These are phyloP conservation scores for Leucopsar rothschildi DNA, from an alignment of 2,113 vertebrate species.

Conservation along the genomic window DNA sequence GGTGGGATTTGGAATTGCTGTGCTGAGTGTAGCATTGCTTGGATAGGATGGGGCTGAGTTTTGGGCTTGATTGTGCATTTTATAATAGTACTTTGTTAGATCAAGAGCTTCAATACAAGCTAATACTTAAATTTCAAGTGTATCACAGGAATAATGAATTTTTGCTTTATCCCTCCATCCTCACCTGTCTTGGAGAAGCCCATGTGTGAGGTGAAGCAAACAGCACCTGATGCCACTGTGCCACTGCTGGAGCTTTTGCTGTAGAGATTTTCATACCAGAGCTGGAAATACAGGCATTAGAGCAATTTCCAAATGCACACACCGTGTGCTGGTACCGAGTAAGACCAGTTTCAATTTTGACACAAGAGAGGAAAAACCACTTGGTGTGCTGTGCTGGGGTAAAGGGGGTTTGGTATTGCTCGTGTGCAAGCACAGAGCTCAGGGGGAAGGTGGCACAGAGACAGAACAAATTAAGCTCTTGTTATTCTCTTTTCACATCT, in stretches of 20 bases:
- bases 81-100: background rate
- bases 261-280: background rate
- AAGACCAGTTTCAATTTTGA: background rate
- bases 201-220: background rate
- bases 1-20: background rate
- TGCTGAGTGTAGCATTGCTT: background rate
- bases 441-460: background rate
- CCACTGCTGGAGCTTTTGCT: background rate
- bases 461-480: background rate
- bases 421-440: fast-evolving
- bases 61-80: background rate
- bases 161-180: background rate
- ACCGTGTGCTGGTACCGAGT: background rate
- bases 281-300: background rate
- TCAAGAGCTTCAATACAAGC: background rate
- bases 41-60: background rate
- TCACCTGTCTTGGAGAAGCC: background rate
- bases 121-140: background rate
- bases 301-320: background rate
- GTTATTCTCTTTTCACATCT: background rate
- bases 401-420: background rate
- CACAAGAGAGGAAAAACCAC: background rate
- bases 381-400: background rate
- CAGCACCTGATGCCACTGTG: background rate
- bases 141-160: background rate